Evolutionary conservation across 2,113 vertebrate genomes (phyloP), one percentile per base, ranked within the genome.

Genomic region (Syngnathus floridae): DNA sequence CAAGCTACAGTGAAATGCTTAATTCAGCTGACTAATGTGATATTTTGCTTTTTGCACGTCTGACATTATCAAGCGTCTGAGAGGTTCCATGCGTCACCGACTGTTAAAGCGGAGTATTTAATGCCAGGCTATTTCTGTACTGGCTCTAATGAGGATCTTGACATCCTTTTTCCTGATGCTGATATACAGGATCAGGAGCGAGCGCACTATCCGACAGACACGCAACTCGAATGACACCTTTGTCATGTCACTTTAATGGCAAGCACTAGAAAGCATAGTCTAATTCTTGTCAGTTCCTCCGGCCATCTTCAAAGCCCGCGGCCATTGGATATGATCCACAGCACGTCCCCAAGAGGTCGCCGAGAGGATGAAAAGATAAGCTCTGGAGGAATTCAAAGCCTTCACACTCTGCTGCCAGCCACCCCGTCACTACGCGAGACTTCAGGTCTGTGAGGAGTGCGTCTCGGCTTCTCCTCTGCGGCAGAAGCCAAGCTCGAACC

Each of bases 301-400:
- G 66, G 62, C 40, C 4, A 73, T 79, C 78, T 77, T 84, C 73
- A 83, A 74, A 78, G 82, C 58, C 65, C 5, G 37, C 10, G 8
- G 62, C 71, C 64, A 62, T n/a, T 76, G 68, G 65, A 76, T 71
- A 36, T 31, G 68, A 86, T 82, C 78, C 74, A 71, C 22, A 48
- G 64, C 74, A 65, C 17, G 48, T 82, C 78, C 69, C 73, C 51
- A 72, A 76, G 71, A 84, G 80, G 70, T 82, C 68, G 49, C 72
- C 72, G 74, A 79, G 80, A 74, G 78, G 81, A 81, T 82, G 76
- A 83, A 67, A 64, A 80, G 81, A 80, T 81, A 85, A 83, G 70
- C 71, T 63, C 46, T 56, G 68, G 52, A 78, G 62, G 73, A 82
- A 81, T 84, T 83, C 81, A 82, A 80, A 78, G 77, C 66, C 72